Conservation (phyloP, 2,113 vertebrate species). For the Crotalus horridus region DNA sequence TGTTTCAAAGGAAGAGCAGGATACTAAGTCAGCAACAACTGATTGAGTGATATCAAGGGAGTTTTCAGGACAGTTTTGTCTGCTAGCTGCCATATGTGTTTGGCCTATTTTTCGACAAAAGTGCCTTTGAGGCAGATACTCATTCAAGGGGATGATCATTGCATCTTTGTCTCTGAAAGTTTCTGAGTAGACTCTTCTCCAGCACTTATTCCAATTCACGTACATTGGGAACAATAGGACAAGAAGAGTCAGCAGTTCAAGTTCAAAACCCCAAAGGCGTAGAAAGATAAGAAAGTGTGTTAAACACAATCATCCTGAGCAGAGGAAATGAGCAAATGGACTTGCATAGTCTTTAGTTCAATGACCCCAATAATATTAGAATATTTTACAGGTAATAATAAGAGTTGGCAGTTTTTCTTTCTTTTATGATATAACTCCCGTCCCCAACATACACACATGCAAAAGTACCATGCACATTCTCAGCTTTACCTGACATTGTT, state of each 20-base stretch:
- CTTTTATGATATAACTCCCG: constrained; percentile 30
- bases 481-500: constrained; percentile 52
- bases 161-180: background rate
- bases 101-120: background rate
- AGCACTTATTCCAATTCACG: background rate
- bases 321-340: constrained; percentile 44
- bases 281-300: background rate
- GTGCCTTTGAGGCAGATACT: background rate
- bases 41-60: no score
- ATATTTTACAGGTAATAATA: constrained; percentile 34
- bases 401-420: constrained; percentile 40
- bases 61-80: background rate
- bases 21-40: background rate
- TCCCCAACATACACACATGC: constrained; percentile 30
- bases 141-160: background rate
- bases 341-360: constrained; percentile 41
- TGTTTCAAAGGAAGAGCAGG: background rate
- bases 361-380: constrained; percentile 42
- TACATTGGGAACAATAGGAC: background rate
- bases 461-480: background rate
- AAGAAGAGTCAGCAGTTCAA: background rate
- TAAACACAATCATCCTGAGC: constrained; percentile 34
- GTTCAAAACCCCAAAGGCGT: background rate
- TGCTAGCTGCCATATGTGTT: background rate
- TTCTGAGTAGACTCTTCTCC: background rate